phyloP scores from a whole-genome alignment of 2,888 invertebrate genomes.

The Macrosiphum euphorbiae region DNA sequence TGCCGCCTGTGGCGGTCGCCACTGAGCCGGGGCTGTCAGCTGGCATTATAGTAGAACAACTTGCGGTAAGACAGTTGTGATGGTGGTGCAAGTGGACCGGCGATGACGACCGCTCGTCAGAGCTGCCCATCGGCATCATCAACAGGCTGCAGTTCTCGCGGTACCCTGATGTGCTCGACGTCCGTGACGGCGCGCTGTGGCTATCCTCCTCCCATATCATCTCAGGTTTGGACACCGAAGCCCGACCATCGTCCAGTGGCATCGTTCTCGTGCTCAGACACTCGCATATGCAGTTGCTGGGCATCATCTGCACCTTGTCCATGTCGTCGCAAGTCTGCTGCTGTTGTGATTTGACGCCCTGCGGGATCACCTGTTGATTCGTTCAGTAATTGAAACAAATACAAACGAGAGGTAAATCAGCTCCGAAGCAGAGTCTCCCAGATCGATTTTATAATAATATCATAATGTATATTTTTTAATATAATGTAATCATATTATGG shows the following conservation, averaged over 20 bases:
- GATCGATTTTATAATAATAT: not conserved
- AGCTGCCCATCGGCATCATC: constrained; percentile 71
- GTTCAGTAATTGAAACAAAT: not conserved
- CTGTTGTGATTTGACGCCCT: constrained; percentile 20
- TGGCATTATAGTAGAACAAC: constrained; percentile 55
- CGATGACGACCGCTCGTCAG: constrained; percentile 59
- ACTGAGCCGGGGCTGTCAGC: constrained; percentile 15
- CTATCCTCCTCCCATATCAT: constrained; percentile 68
- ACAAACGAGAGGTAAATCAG: not conserved
- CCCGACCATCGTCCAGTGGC: not conserved
- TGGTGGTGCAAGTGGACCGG: constrained; percentile 1
- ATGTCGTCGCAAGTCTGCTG: not conserved
- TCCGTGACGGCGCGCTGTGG: constrained; percentile 65
- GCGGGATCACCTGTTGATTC: constrained; percentile 25
- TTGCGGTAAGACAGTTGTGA: constrained; percentile 39
- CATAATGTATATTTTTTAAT: not conserved
- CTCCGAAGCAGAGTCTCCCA: not conserved
- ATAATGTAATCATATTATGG: not conserved
- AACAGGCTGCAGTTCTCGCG: constrained; percentile 76
- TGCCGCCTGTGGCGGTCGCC: not conserved
- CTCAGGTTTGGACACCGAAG: constrained; percentile 27
- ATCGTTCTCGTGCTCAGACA: not conserved
- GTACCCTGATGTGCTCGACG: constrained; percentile 72
- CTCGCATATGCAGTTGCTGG: not conserved
- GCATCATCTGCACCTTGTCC: not conserved